Evolutionary conservation across 2,888 invertebrate genomes (phyloP).

Genomic region (Hypomecis atomaria): DNA sequence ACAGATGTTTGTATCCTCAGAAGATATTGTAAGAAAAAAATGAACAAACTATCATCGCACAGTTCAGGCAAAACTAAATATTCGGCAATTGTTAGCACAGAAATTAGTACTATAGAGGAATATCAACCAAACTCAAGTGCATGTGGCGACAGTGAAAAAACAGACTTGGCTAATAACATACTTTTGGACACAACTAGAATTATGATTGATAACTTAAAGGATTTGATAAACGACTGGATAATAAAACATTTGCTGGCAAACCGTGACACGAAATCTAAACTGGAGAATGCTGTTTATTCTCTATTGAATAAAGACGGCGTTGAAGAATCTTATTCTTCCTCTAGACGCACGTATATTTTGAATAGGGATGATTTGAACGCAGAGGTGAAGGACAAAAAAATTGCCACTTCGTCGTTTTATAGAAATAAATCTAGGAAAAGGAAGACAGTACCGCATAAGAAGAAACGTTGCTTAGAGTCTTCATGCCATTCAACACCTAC

Average conservation of each 20-base stretch:
- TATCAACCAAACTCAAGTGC: constrained; percentile 55
- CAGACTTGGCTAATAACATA: constrained; percentile 37
- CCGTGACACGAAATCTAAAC: constrained; percentile 57
- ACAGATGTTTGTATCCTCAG: constrained; percentile 70
- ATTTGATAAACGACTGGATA: constrained; percentile 64
- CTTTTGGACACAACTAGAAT: constrained; percentile 58
- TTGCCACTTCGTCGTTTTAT: constrained; percentile 46
- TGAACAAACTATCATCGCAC: constrained; percentile 49
- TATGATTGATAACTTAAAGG: constrained; percentile 66
- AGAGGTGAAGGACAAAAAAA: constrained; percentile 53
- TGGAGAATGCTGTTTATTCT: constrained; percentile 61
- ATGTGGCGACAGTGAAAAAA: constrained; percentile 60
- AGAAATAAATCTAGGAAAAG: constrained; percentile 38
- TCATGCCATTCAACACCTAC: constrained; percentile 56
- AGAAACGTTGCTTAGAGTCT: constrained; percentile 35
- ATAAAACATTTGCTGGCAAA: constrained; percentile 59
- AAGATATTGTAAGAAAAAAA: constrained; percentile 60
- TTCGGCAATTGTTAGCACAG: constrained; percentile 54
- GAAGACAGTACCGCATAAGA: constrained; percentile 21
- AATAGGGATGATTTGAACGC: constrained; percentile 47
- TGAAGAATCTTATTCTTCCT: constrained; percentile 49
- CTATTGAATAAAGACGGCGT: constrained; percentile 56
- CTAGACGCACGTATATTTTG: constrained; percentile 61
- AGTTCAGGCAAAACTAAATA: constrained; percentile 56
- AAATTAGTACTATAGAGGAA: constrained; percentile 55